Conservation (phyloP, 2,113 vertebrate genomes). For the Tylochromis polylepis region DNA sequence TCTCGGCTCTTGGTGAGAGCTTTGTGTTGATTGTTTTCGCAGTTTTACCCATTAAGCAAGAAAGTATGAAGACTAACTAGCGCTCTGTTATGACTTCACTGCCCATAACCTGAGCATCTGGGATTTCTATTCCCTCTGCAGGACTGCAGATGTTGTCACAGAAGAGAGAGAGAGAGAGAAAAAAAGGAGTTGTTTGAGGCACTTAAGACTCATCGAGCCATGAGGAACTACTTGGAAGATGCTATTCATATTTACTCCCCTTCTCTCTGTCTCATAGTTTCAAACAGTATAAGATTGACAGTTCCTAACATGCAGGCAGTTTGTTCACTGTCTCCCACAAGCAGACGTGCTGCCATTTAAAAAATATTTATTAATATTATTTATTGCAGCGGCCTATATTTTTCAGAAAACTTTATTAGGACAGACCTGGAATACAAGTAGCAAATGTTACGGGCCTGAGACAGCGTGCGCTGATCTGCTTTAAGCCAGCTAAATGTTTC, state of each 20-base stretch:
- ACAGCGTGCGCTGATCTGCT: slow-evolving; percentile 68
- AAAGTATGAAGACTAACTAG: slow-evolving; percentile 4
- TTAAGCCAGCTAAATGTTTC: slow-evolving; percentile 81
- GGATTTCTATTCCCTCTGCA: slow-evolving; percentile 16
- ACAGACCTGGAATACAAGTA: slow-evolving; percentile 70
- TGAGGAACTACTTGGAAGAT: slow-evolving; percentile 5
- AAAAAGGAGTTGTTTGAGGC: not conserved
- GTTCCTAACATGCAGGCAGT: not conserved
- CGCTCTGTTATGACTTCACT: slow-evolving; percentile 20
- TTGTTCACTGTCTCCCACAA: not conserved
- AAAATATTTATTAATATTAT: not conserved
- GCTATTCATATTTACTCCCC: slow-evolving; percentile 36
- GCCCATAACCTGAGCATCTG: slow-evolving; percentile 28
- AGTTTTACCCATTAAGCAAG: slow-evolving; percentile 19
- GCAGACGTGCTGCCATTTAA: not conserved
- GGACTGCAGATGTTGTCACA: slow-evolving; percentile 35
- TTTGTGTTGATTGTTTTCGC: slow-evolving; percentile 32
- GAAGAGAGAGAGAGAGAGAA: slow-evolving; percentile 7
- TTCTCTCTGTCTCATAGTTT: not conserved
- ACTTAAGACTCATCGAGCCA: slow-evolving; percentile 3
- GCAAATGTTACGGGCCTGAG: slow-evolving; percentile 67
- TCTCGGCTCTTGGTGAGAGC: not conserved
- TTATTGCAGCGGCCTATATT: slow-evolving; percentile 7
- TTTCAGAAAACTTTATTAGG: slow-evolving; percentile 53
- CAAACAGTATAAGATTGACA: not conserved